These are phyloP conservation scores for Clinocottus analis DNA, from an alignment of 2,113 vertebrate genomes.

Conservation along the genomic window DNA sequence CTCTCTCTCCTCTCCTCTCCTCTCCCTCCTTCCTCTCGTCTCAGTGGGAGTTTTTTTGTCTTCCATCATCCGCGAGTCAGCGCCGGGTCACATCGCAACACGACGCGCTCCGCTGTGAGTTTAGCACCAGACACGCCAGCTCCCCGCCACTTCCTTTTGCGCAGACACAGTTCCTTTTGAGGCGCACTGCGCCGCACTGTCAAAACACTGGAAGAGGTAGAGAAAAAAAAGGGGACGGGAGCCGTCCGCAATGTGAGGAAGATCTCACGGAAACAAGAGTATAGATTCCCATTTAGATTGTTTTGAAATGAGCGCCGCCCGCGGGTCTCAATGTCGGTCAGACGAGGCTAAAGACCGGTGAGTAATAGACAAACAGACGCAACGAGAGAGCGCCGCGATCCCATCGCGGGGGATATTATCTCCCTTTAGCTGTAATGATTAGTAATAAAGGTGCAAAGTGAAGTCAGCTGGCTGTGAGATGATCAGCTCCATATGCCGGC, in stretches of 20 bases:
- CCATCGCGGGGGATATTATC: slow-evolving; percentile 5
- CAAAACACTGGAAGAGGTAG: slow-evolving; percentile 52
- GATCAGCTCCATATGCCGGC: slow-evolving; percentile 60
- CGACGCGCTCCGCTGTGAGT: slow-evolving; percentile 63
- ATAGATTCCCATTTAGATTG: slow-evolving; percentile 1
- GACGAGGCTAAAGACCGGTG: neutral
- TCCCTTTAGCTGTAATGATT: slow-evolving; percentile 56
- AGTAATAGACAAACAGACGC: neutral
- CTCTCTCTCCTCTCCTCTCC: slow-evolving; percentile 4
- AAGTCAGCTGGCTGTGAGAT: slow-evolving; percentile 60
- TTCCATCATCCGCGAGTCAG: slow-evolving; percentile 72
- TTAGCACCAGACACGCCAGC: slow-evolving; percentile 63
- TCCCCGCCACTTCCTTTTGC: slow-evolving; percentile 59
- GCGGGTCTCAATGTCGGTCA: neutral
- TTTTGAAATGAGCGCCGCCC: neutral
- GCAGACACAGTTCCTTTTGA: slow-evolving; percentile 56
- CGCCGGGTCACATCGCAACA: slow-evolving; percentile 73
- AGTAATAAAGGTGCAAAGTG: slow-evolving; percentile 46
- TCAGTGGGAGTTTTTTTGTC: slow-evolving; percentile 62
- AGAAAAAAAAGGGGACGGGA: slow-evolving; percentile 45
- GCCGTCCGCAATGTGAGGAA: slow-evolving; percentile 33
- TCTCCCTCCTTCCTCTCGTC: slow-evolving; percentile 40
- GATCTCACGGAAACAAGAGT: slow-evolving; percentile 28
- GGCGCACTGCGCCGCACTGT: slow-evolving; percentile 47
- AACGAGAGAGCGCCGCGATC: neutral